phyloP scores from a whole-genome alignment of 2,113 vertebrate species.

The Saguinus midas region DNA sequence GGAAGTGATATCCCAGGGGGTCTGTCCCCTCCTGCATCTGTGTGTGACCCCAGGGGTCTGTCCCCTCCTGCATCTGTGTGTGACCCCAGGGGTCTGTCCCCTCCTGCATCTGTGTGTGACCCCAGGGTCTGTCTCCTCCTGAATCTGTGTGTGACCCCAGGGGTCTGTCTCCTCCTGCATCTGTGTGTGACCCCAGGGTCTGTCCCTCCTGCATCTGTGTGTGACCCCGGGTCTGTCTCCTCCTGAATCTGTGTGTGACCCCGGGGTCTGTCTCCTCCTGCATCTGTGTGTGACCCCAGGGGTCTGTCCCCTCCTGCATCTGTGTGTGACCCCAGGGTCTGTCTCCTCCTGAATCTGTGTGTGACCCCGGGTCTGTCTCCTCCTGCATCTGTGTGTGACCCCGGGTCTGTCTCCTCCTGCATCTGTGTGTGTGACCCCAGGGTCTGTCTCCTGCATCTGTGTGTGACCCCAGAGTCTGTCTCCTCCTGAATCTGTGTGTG shows the following conservation, averaged over 20 bases:
- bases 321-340: accelerated
- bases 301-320: no score
- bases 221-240: background rate
- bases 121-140: no score
- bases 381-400: accelerated
- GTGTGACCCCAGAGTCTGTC: background rate
- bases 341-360: background rate
- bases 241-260: no score
- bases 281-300: no score
- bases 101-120: accelerated
- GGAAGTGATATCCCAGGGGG: no score
- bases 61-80: background rate
- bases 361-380: background rate
- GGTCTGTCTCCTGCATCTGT: background rate
- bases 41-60: no score
- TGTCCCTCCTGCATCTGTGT: background rate
- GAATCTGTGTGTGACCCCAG: background rate
- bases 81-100: background rate
- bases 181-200: accelerated
- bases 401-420: no score
- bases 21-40: background rate
- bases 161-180: background rate
- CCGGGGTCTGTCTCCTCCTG: background rate
- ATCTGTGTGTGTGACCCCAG: background rate
- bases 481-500: no score